phyloP scores from a whole-genome alignment of 2,113 vertebrate genomes.

The Arenaria interpres region DNA sequence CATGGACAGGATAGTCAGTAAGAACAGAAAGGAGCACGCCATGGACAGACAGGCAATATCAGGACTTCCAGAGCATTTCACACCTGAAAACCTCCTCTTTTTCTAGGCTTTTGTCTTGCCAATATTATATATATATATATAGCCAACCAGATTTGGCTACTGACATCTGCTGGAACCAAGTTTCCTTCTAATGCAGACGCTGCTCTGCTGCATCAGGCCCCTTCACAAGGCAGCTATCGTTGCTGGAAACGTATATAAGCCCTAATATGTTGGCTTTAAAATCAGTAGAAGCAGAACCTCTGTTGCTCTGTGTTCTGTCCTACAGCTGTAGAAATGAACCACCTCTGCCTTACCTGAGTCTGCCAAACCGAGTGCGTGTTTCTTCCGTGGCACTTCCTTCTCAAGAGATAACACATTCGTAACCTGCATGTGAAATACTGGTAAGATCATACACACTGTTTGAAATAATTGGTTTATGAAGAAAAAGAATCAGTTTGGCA shows the following conservation, averaged over 20 bases:
- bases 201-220: background rate
- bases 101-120: background rate
- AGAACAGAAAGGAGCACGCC: too few species aligned
- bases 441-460: background rate
- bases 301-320: background rate
- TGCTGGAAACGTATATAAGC: background rate
- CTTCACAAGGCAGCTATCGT: background rate
- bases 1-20: background rate
- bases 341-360: background rate
- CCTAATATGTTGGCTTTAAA: background rate
- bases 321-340: background rate
- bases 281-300: background rate
- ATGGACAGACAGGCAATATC: background rate
- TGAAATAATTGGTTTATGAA: background rate
- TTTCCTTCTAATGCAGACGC: background rate
- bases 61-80: background rate
- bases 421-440: background rate
- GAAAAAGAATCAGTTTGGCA: background rate
- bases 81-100: background rate
- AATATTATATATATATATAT: too few species aligned
- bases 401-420: background rate
- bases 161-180: background rate
- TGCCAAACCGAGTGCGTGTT: background rate
- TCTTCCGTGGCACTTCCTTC: rapidly evolving
- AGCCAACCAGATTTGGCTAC: background rate